Percentiles rank a stretch among this genome's conserved stretches.
Conservation (phyloP, 1,140 invertebrate species). For the Drosophila tropicalis region DNA sequence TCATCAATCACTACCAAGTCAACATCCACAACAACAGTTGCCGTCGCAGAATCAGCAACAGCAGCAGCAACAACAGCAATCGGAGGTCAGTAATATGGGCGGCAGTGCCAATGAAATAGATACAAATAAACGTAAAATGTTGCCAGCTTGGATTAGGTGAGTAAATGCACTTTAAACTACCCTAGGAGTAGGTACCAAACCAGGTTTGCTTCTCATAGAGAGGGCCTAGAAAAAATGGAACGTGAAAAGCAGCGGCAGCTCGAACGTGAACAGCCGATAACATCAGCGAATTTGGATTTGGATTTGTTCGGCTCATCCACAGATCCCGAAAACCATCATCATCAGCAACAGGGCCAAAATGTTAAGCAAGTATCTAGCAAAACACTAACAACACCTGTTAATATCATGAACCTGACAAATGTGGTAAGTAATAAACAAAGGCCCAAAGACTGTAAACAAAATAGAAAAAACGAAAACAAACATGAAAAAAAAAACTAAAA, state of each 20-base stretch:
- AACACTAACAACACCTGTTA: constrained; percentile 77
- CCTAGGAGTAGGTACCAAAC: too few relatives aligned
- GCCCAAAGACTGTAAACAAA: constrained; percentile 2
- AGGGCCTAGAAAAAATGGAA: constrained; percentile 97
- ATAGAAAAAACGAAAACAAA: constrained; percentile 32
- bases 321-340: not conserved
- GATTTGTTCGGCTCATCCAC: constrained; percentile 4
- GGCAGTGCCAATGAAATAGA: constrained; percentile 84
- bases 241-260: constrained; percentile 95
- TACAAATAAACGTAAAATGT: constrained; percentile 93
- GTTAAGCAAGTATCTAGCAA: constrained; percentile 79
- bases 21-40: constrained; percentile 21
- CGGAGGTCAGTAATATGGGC: not conserved
- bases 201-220: constrained; percentile 42
- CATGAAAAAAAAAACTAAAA: constrained; percentile 17
- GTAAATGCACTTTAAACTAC: not conserved
- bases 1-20: constrained; percentile 19
- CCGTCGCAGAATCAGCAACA: constrained; percentile 21
- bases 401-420: constrained; percentile 69
- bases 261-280: constrained; percentile 88
- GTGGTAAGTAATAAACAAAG: constrained; percentile 66
- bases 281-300: constrained; percentile 75
- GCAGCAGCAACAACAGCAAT: constrained; percentile 8
- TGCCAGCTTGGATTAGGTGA: constrained; percentile 95
- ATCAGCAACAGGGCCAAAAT: constrained; percentile 31